Base-by-base conservation (phyloP, 2,113 vertebrate genomes). In the Podilymbus podiceps region DNA sequence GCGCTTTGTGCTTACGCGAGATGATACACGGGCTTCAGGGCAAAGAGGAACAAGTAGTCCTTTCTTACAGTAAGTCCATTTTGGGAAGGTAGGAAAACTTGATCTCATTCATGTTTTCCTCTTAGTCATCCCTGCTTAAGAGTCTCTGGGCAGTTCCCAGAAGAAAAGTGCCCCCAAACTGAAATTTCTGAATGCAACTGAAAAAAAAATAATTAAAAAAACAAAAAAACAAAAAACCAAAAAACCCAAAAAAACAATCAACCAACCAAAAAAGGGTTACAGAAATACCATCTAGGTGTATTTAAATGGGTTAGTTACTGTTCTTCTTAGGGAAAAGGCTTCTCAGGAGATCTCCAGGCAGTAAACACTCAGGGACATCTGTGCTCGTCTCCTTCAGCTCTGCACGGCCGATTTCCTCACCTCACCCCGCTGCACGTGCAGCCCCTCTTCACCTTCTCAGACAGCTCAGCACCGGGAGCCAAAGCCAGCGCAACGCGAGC, bases 401-500 rank as follows among this genome's bases (percentile, higher is more conserved):
- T 8, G 33, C 28, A 5, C 1, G 19, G 56, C 28, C 11, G 7
- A 5, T 10, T 1, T 27, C 75, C 74, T 64, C 78, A 11, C 74
- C 56, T 33, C 2, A 1, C 18, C 50, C 85, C 9, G 21, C 77
- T 1, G 60, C 92, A 55, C 15, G 6, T 18, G 52, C 82, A 9
- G 1, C 8, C 71, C 88, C 33, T 3, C 52, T 2, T 50, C 59
- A 1, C 13, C n/a, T 12, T 0, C 75, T 5, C 59, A 0, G 4
- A 6, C 4, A 55, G 55, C 85, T 31, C 35, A 3, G 12, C 6
- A 2, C 9, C 33, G 30, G 0, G 8, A 13, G 35, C 5, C 12
- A 25, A 68, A 68, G 6, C 3, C 53, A 21, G 40, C 1, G 0
- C 35, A 12, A 1, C 4, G 0, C 0, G 19, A 46, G 53, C 30